Evolutionary conservation across 2,113 vertebrate genomes (phyloP).

Genomic region (Hippocampus zosterae): DNA sequence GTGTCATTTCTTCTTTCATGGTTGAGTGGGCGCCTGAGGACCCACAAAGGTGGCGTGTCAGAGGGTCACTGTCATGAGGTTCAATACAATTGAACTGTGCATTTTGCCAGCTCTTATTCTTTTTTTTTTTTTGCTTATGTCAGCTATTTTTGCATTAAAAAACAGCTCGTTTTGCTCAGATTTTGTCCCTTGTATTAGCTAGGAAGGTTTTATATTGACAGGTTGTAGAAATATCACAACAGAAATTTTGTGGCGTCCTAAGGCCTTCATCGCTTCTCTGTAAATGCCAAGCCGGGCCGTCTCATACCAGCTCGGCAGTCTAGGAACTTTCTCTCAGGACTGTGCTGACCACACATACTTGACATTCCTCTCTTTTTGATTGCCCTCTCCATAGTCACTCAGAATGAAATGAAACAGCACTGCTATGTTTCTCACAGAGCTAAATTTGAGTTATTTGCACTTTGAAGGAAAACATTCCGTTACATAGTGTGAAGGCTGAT

Average conservation of each 20-base stretch:
- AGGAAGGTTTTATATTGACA: neutral
- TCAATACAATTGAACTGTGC: slow-evolving; percentile 24
- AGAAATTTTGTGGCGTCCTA: neutral
- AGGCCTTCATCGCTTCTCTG: slow-evolving; percentile 17
- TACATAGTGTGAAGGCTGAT: neutral
- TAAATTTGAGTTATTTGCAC: slow-evolving; percentile 20
- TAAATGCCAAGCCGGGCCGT: slow-evolving; percentile 44
- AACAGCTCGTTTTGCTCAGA: neutral
- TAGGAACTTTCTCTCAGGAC: slow-evolving; percentile 33
- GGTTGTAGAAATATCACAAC: neutral
- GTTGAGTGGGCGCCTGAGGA: slow-evolving; percentile 1
- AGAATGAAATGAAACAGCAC: slow-evolving; percentile 36
- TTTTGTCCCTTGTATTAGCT: neutral
- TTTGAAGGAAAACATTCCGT: neutral
- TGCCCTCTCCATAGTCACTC: slow-evolving; percentile 45
- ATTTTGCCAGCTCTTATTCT: neutral
- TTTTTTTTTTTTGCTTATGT: neutral
- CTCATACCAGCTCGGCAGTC: slow-evolving; percentile 32
- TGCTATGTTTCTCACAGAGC: slow-evolving; percentile 18
- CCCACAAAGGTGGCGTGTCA: slow-evolving; percentile 46
- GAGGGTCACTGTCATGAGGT: slow-evolving; percentile 18
- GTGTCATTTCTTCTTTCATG: slow-evolving; percentile 10
- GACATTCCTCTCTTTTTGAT: slow-evolving; percentile 62
- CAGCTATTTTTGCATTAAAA: neutral
- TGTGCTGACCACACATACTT: slow-evolving; percentile 55